Conservation (phyloP, 2,113 vertebrate genomes). For the mouse (Mus musculus) region GRCm39 chr13:76505001-76505500, state of each 20-base stretch:
- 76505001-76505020: not conserved
- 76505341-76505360: not conserved
- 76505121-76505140: not conserved
- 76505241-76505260: not conserved
- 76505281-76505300: not conserved
- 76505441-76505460: not conserved
- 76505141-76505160: not conserved
- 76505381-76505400: no score
- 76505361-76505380: not conserved
- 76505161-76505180: not conserved
- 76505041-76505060: not conserved
- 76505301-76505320: not conserved
- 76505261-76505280: not conserved
- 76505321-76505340: not conserved
- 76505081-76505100: not conserved
- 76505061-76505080: not conserved
- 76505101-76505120: not conserved
- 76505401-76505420: not conserved
- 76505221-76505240: not conserved
- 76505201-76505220: not conserved
- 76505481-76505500: not conserved
- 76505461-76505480: not conserved
- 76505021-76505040: not conserved
- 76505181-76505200: not conserved
- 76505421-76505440: not conserved